Conservation (phyloP, 2,888 invertebrate genomes). For the Physocephala rufipes region DNA sequence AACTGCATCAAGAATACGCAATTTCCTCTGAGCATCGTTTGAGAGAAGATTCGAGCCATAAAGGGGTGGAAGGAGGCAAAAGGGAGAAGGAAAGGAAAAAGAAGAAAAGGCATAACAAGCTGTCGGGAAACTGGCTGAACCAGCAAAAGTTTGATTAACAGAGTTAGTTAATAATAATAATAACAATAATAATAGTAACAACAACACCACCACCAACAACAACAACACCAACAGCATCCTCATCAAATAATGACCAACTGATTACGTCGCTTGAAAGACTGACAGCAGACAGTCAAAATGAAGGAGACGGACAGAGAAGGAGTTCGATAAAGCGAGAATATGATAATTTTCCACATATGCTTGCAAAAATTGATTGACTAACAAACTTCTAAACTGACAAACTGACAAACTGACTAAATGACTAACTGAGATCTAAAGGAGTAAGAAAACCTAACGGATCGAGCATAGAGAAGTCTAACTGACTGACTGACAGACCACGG, state of each 20-base stretch:
- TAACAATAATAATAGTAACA: conserved; percentile 20
- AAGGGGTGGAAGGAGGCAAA: too few relatives aligned
- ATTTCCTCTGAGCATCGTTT: too few relatives aligned
- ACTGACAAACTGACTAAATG: not conserved
- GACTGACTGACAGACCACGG: not conserved
- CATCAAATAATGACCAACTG: not conserved
- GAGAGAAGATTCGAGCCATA: too few relatives aligned
- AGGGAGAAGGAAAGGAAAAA: too few relatives aligned
- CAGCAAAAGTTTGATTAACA: too few relatives aligned
- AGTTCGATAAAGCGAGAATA: not conserved
- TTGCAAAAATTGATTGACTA: too few relatives aligned
- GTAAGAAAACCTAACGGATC: not conserved
- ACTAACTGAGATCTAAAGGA: not conserved
- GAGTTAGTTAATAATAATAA: conserved; percentile 14
- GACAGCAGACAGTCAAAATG: too few relatives aligned
- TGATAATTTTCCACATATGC: too few relatives aligned
- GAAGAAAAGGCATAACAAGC: too few relatives aligned
- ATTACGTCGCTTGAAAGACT: not conserved
- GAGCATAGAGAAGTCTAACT: not conserved
- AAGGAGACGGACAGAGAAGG: too few relatives aligned
- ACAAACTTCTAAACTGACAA: not conserved
- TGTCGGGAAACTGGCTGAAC: too few relatives aligned
- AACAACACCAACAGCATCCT: not conserved
- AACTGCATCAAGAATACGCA: too few relatives aligned
- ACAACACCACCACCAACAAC: conserved; percentile 16